These are phyloP conservation scores for Leucophenga maculata DNA, from an alignment of 2,888 invertebrate genomes.

Conservation along the genomic window DNA sequence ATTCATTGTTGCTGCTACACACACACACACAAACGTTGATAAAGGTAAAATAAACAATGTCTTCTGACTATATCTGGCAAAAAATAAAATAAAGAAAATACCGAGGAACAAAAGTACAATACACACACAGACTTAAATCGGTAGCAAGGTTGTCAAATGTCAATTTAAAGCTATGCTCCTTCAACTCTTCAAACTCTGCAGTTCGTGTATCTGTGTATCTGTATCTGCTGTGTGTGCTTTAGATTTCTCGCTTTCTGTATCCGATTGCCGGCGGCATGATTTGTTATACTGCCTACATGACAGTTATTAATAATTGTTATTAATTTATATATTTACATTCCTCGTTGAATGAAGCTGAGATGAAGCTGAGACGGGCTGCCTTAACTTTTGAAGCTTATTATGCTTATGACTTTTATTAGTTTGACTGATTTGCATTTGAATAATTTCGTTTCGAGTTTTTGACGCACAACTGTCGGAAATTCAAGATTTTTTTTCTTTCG, in stretches of 20 bases:
- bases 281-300: constrained; percentile 53
- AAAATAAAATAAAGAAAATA: neutral
- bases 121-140: constrained; percentile 6
- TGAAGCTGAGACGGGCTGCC: no score
- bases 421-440: constrained; percentile 23
- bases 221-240: neutral
- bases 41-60: neutral
- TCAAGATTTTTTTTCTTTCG: no score
- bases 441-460: neutral
- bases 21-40: neutral
- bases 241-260: neutral
- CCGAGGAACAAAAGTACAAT: neutral
- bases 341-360: neutral
- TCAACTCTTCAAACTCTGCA: neutral
- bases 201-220: no score
- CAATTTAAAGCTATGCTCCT: neutral
- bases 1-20: no score
- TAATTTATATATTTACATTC: constrained; percentile 37
- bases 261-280: constrained; percentile 35
- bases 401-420: constrained; percentile 1
- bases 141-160: constrained; percentile 29
- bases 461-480: no score
- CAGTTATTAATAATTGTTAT: constrained; percentile 58
- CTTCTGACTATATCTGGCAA: no score
- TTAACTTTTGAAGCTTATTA: neutral